Base-by-base conservation (phyloP, 1,140 invertebrate species). In the Lasaia peninsularis region DNA sequence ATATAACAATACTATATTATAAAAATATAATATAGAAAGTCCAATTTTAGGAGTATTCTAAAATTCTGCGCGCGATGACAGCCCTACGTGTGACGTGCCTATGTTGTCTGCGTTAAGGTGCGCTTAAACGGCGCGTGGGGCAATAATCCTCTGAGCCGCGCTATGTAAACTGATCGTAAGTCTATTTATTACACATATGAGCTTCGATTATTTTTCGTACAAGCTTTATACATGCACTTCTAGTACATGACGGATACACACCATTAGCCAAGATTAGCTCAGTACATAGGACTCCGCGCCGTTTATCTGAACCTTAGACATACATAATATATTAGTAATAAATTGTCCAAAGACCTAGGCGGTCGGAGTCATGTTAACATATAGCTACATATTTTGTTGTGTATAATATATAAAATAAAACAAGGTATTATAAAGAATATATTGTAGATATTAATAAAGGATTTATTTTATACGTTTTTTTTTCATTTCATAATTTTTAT, bases 361-460 rank as follows among this genome's bases (percentile, higher is more conserved):
- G 80, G 78, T 83, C 80, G 74, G 71, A 86, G 82, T 86, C 80
- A 86, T 82, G 73, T 75, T 78, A 74, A 76, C 61, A 66, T 66
- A 63, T 67, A 71, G 58, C 60, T 62, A 72, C 57, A 66, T 79
- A 74, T 73, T 70, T 73, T 63, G 70, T 79, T 82, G 64, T 78
- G 73, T 80, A 63, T 58, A 79, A 83, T 72, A 80, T 80, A 81
- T 80, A 82, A 80, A 76, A 73, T 71, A 73, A 71, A 73, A 69
- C 65, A 59, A 78, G 78, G 71, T 82, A 75, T 71, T 37, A 54
- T 54, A 35, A 54, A 35, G 65, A 75, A 74, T 72, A 73, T 82
- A 82, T 75, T 86, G 80, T 86, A 86, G 79, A 84, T 86, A 84
- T 71, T 68, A 80, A 82, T 82, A 84, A 84, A 85, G 72, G 52